phyloP scores from a whole-genome alignment of 1,140 invertebrate genomes.

The Bombus soroeensis region DNA sequence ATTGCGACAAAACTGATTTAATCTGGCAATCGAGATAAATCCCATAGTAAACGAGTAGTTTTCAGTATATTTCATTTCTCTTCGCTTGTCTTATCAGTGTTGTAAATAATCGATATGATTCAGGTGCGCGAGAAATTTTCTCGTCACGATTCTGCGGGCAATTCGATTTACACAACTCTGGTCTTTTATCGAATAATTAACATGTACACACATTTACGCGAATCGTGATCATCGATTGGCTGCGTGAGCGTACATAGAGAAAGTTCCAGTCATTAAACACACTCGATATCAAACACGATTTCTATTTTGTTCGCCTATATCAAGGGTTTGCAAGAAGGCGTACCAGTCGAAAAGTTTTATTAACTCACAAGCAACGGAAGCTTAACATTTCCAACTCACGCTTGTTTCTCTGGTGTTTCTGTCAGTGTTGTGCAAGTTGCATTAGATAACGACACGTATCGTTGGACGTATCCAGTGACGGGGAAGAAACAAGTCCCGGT shows the following conservation, averaged over 20 bases:
- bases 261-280: neutral
- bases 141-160: too few species aligned
- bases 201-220: neutral
- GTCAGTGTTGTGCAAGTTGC: neutral
- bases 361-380: neutral
- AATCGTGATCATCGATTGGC: neutral
- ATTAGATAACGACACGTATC: slow-evolving; percentile 18
- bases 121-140: neutral
- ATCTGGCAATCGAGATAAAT: slow-evolving; percentile 21
- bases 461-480: neutral
- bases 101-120: slow-evolving; percentile 9
- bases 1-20: slow-evolving; percentile 31
- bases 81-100: neutral
- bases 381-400: neutral
- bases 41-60: neutral
- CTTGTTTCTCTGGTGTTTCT: neutral
- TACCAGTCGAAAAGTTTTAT: neutral
- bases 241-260: neutral
- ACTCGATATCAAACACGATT: slow-evolving; percentile 15
- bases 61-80: neutral
- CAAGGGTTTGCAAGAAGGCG: neutral
- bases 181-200: slow-evolving; percentile 16
- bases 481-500: neutral
- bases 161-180: neutral
- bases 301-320: neutral